These are phyloP conservation scores for Mystacides longicornis DNA, from an alignment of 2,888 invertebrate genomes.

Conservation along the genomic window DNA sequence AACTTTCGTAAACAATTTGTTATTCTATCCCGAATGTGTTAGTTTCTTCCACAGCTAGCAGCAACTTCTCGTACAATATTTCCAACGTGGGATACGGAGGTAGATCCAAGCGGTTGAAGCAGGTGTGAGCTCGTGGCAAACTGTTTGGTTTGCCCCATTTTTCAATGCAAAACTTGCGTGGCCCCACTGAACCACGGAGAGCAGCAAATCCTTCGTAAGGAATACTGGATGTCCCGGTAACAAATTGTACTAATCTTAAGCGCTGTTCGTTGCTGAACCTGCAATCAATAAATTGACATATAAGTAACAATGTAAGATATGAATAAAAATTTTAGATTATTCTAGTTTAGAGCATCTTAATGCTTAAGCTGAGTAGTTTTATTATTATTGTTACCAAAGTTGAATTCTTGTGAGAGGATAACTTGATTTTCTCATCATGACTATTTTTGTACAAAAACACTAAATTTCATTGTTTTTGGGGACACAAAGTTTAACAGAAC, in stretches of 20 bases:
- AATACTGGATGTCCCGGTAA: conserved; percentile 95
- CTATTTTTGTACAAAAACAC: no score
- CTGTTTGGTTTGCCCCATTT: conserved; percentile 95
- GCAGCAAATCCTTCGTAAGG: conserved; percentile 97
- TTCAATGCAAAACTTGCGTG: conserved; percentile 92
- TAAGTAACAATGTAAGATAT: not conserved
- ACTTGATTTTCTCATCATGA: no score
- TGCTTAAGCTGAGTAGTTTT: no score
- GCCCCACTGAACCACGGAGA: conserved; percentile 89
- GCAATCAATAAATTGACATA: conserved; percentile 27
- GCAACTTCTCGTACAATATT: conserved; percentile 82
- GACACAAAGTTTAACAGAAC: no score
- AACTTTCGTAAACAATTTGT: conserved; percentile 29
- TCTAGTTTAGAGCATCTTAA: no score
- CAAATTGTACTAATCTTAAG: conserved; percentile 87
- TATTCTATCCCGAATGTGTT: conserved; percentile 95
- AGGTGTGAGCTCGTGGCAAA: conserved; percentile 92
- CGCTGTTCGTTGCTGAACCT: conserved; percentile 93
- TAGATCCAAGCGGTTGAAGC: conserved; percentile 94
- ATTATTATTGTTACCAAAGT: no score
- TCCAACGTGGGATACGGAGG: conserved; percentile 93
- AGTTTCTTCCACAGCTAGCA: conserved; percentile 91
- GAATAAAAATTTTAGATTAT: not conserved
- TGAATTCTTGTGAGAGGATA: no score
- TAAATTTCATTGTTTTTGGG: no score